Evolutionary conservation across 2,113 vertebrate species (phyloP).

Genomic region (Odocoileus hemionus): DNA sequence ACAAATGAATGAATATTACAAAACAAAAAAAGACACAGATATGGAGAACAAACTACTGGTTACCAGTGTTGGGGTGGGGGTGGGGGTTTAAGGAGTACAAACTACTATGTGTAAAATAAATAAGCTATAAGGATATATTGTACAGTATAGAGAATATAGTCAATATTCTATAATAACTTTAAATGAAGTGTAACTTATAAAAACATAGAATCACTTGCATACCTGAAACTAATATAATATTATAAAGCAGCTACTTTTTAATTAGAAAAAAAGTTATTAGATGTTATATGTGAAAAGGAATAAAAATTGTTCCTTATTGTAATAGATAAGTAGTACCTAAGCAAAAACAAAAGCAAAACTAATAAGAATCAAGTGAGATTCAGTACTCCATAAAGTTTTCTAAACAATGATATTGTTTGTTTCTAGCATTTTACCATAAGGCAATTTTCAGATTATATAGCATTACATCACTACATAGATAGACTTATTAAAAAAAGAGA

Average conservation of each 20-base stretch:
- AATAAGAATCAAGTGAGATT: background rate
- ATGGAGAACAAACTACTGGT: background rate
- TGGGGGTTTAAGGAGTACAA: background rate
- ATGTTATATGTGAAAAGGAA: background rate
- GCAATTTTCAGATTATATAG: slow-evolving; percentile 11
- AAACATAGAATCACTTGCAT: background rate
- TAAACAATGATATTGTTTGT: background rate
- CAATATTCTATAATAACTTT: background rate
- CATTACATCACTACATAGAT: background rate
- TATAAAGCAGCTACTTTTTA: background rate
- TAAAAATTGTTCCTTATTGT: background rate
- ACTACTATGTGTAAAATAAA: background rate
- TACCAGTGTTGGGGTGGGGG: background rate
- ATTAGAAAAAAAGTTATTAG: background rate
- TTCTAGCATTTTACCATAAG: background rate
- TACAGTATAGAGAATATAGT: background rate
- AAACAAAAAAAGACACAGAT: background rate
- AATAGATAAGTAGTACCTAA: background rate
- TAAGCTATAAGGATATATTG: background rate
- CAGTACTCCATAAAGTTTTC: background rate
- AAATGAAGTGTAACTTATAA: background rate
- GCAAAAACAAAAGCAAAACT: background rate
- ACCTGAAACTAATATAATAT: background rate
- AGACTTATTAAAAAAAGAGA: background rate
- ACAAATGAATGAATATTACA: background rate